Evolutionary conservation across 2,113 vertebrate genomes (phyloP), one percentile per base, ranked within the genome.

Genomic region (Myiagra hebetior): DNA sequence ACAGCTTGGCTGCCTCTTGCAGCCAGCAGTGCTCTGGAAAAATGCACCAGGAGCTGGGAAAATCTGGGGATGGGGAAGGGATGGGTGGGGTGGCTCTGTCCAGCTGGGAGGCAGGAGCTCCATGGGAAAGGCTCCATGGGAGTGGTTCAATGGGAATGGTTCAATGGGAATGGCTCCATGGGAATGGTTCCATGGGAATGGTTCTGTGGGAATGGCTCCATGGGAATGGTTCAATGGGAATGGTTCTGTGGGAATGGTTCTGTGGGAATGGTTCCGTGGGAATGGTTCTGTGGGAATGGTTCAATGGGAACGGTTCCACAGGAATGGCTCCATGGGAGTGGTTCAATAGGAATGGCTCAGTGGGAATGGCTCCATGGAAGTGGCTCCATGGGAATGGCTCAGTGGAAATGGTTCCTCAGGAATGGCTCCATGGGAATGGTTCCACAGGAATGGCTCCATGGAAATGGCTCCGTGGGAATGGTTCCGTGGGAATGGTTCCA

Each of bases 341-440:
- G 21, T 0, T 53, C 49, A 4, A 20, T 7, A 2, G 37, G 2
- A 55, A 33, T 33, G 30, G 22, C 0, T 18, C 37, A 4, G 21
- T 2, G 6, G 24, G 5, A 74, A 42, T 33, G 22, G 9, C 0
- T 42, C 37, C 2, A 11, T 2, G 4, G 9, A 3, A 56, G 9
- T 42, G 39, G 49, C 1, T 72, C 37, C 3, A 31, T 3, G 6
- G 35, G 1, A 72, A 15, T 33, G 23, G 41, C 0, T 74, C 41
- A 5, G 9, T 11, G 13, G 18, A 2, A 37, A 18, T 37, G 35
- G 23, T 1, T n/a, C n/a, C n/a, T n/a, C n/a, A n/a, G n/a, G n/a
- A n/a, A n/a, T n/a, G n/a, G n/a, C n/a, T 18, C 57, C 26, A 39
- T 7, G 11, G 37, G 1, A 56, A 42, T 64, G 39, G 28, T 0